phyloP scores from a whole-genome alignment of 2,797 vertebrate species.

The Tokudaia tokunoshimensis region DNA sequence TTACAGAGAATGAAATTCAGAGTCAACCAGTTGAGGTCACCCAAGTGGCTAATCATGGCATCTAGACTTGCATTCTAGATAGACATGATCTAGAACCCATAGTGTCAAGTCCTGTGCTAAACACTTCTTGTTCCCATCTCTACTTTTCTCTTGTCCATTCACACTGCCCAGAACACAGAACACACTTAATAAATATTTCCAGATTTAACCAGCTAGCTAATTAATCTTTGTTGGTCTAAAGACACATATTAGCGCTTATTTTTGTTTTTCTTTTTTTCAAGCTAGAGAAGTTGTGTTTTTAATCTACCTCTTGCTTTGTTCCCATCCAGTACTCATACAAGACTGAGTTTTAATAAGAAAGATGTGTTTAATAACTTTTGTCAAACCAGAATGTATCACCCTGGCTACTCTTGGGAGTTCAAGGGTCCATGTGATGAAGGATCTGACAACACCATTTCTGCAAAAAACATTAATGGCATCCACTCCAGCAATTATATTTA shows the following conservation, averaged over 20 bases:
- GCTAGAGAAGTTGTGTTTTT: background rate
- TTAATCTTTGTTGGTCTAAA: background rate
- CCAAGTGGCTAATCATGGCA: background rate
- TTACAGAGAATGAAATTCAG: conserved; percentile 46
- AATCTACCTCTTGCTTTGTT: conserved; percentile 44
- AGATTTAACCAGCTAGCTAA: conserved; percentile 6
- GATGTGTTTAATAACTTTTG: conserved; percentile 37
- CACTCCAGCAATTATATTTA: conserved; percentile 73
- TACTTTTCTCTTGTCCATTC: background rate
- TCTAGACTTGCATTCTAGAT: background rate
- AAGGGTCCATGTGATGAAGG: conserved; percentile 59
- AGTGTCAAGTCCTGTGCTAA: background rate
- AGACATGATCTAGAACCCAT: background rate
- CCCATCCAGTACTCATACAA: background rate
- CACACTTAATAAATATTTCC: background rate
- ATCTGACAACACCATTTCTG: conserved; percentile 71
- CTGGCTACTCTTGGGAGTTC: conserved; percentile 55
- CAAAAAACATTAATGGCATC: conserved; percentile 78
- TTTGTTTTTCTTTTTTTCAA: background rate
- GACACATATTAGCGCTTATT: background rate
- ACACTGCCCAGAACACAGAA: background rate
- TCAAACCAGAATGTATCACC: conserved; percentile 61
- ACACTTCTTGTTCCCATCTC: background rate
- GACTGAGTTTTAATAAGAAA: conserved; percentile 29
- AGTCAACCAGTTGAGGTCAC: background rate